These are phyloP conservation scores for Drosophila asahinai DNA, from an alignment of 1,140 invertebrate genomes.

Conservation along the genomic window DNA sequence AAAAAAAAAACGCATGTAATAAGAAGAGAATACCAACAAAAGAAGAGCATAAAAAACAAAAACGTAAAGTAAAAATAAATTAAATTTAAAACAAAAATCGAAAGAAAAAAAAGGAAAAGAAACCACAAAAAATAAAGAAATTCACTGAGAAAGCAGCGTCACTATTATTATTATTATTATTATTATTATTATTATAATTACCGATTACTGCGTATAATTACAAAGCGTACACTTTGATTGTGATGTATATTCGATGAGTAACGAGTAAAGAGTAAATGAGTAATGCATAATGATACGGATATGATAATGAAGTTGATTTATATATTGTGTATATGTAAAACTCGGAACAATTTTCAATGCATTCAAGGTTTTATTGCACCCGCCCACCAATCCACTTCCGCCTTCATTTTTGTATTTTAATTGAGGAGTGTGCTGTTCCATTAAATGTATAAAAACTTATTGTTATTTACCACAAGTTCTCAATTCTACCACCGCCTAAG, in stretches of 20 bases:
- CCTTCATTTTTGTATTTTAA: too few species aligned
- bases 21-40: slow-evolving; percentile 46
- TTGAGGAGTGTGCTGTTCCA: slow-evolving; percentile 13
- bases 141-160: slow-evolving; percentile 60
- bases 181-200: slow-evolving; percentile 76
- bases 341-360: slow-evolving; percentile 44
- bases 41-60: slow-evolving; percentile 51
- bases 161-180: slow-evolving; percentile 81
- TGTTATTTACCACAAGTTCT: slow-evolving; percentile 33
- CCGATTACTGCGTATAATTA: slow-evolving; percentile 70
- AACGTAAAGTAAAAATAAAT: slow-evolving; percentile 39
- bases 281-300: slow-evolving; percentile 79
- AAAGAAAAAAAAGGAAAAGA: slow-evolving; percentile 51
- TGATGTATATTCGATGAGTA: slow-evolving; percentile 83
- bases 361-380: slow-evolving; percentile 65
- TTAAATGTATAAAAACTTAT: slow-evolving; percentile 26
- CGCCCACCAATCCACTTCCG: slow-evolving; percentile 33
- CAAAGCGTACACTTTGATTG: slow-evolving; percentile 83
- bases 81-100: slow-evolving; percentile 43
- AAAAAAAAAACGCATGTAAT: slow-evolving; percentile 28
- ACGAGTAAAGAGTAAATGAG: slow-evolving; percentile 51
- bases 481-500: slow-evolving; percentile 32
- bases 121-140: slow-evolving; percentile 46
- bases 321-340: slow-evolving; percentile 76
- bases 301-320: slow-evolving; percentile 84